Base-by-base conservation (phyloP, 2,888 invertebrate species). In the Ommatoiulus sabulosus region DNA sequence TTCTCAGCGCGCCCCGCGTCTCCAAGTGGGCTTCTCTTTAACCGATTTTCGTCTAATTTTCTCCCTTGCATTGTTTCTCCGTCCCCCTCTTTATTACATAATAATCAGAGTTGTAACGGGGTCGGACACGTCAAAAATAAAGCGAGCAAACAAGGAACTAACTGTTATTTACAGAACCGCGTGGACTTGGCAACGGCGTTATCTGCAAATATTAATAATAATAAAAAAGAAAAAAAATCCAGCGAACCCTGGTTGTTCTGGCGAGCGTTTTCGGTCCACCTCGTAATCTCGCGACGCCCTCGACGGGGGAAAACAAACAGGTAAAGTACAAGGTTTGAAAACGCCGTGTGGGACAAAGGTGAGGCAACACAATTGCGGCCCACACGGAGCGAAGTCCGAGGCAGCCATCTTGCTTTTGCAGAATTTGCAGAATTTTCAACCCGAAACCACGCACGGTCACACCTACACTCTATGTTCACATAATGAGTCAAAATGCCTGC, bases 121-220 rank as follows among this genome's bases (percentile, higher is more conserved):
- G 57, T 57, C 57, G 57, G 57, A 57, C 57, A 57, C 57, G 57
- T 57, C 57, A 15, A 57, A 48, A 15, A 57, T 57, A 57, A 57
- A 57, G 57, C 57, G 57, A 57, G 15, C 57, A 57, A 57, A 57
- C 57, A 57, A 57, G 57, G 57, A 57, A 57, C 57, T 57, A 57
- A 57, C 57, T 57, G 15, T 17, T 57, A 57, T 57, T 57, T 57
- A 17, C 57, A 57, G 57, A 57, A 17, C 17, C 57, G 3, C 57
- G 57, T 57, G 57, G 57, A 57, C 57, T 57, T 57, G 57, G 57
- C 57, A 57, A 57, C 57, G 57, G 57, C 57, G 57, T 57, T 57
- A 57, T 57, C 57, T 57, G 57, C 57, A 57, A 57, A 57, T 57
- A 57, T 15, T 57, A 57, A 57, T 57, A 57, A 57, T 57, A 57